Evolutionary conservation across 1,140 invertebrate species (phyloP).

Genomic region (Orussus abietinus): DNA sequence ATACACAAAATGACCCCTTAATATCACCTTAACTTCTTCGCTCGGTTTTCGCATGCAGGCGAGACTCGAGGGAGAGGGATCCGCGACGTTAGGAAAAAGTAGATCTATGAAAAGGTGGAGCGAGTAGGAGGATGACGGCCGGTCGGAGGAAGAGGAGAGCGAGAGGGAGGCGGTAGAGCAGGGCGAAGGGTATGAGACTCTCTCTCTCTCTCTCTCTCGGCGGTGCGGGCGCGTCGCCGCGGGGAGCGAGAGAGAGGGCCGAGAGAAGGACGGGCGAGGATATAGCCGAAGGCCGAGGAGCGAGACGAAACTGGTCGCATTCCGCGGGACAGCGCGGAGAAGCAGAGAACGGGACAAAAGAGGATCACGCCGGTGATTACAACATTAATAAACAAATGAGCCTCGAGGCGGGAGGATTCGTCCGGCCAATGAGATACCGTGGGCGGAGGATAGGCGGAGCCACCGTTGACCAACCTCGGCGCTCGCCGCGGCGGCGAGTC

Average conservation of each 20-base stretch:
- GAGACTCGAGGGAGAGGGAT: no score
- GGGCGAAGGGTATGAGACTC: slow-evolving; percentile 17
- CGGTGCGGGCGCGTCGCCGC: no score
- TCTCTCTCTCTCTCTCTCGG: no score
- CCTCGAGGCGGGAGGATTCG: slow-evolving; percentile 43
- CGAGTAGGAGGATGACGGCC: no score
- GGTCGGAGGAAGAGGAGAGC: slow-evolving; percentile 19
- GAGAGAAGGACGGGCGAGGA: slow-evolving; percentile 20
- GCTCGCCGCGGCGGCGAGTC: slow-evolving; percentile 18
- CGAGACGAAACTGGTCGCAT: slow-evolving; percentile 46
- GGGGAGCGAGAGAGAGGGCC: slow-evolving; percentile 21
- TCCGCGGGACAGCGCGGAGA: slow-evolving; percentile 33
- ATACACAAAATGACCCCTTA: no score
- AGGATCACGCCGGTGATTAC: slow-evolving; percentile 52
- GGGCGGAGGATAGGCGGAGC: slow-evolving; percentile 47
- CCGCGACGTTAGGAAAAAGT: no score
- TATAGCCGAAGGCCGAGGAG: slow-evolving; percentile 32
- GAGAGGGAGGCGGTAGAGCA: slow-evolving; percentile 11
- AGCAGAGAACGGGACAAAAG: slow-evolving; percentile 45
- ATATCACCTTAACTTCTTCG: no score
- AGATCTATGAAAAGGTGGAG: background rate
- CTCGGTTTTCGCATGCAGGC: no score
- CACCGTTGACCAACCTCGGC: slow-evolving; percentile 39
- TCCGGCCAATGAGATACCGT: slow-evolving; percentile 40
- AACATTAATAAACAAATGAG: slow-evolving; percentile 57